Conservation (phyloP, 2,888 invertebrate species). For the Drosophila prolongata region DNA sequence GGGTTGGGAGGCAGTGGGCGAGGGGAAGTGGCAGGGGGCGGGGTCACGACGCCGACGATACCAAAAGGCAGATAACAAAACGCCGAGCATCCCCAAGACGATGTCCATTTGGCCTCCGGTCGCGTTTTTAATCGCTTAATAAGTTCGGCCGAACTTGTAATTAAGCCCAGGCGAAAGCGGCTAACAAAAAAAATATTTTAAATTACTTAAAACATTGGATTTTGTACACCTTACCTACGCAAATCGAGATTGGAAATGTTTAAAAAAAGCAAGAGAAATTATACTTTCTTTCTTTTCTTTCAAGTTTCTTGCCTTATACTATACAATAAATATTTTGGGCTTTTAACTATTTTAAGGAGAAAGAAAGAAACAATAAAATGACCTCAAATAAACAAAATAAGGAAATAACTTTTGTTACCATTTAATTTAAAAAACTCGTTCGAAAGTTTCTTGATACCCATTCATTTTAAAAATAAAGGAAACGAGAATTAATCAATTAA, state of each 20-base stretch:
- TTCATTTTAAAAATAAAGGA: too few species aligned
- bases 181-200: neutral
- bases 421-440: too few species aligned
- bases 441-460: too few species aligned
- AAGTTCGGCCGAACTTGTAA: conserved; percentile 62
- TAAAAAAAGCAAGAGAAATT: too few species aligned
- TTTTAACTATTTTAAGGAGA: too few species aligned
- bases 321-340: too few species aligned
- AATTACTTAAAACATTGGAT: neutral
- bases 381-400: too few species aligned
- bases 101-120: conserved; percentile 60
- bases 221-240: neutral
- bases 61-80: conserved; percentile 64
- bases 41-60: conserved; percentile 59
- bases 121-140: conserved; percentile 71
- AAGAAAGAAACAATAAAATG: too few species aligned
- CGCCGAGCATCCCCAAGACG: conserved; percentile 24
- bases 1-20: neutral
- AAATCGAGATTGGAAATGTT: neutral
- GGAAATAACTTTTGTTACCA: too few species aligned
- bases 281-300: too few species aligned
- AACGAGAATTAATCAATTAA: too few species aligned
- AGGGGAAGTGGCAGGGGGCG: conserved; percentile 3
- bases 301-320: too few species aligned
- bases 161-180: conserved; percentile 56